phyloP scores from a whole-genome alignment of 2,797 vertebrate genomes.

The Cirrhinus molitorella region DNA sequence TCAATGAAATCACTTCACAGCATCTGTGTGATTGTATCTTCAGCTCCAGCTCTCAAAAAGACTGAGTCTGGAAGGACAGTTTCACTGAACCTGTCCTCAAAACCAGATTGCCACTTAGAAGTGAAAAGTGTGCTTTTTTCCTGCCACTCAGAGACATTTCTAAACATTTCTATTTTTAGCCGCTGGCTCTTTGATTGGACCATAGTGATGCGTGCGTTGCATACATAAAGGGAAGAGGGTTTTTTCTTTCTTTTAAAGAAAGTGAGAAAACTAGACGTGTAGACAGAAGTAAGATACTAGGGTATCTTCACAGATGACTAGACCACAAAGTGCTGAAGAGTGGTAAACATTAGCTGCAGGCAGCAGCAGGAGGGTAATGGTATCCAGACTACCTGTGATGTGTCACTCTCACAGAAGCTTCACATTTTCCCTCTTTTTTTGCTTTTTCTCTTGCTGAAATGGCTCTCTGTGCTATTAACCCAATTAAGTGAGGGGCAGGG shows the following conservation, averaged over 20 bases:
- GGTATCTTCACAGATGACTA: conserved; percentile 22
- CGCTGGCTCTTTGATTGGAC: conserved; percentile 22
- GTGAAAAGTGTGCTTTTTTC: conserved; percentile 23
- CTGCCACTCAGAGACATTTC: conserved; percentile 5
- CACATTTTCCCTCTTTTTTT: conserved; percentile 1
- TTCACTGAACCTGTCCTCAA: conserved; percentile 22
- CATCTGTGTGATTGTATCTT: conserved; percentile 33
- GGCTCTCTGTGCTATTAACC: neutral
- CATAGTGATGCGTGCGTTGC: neutral
- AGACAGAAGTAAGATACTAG: neutral
- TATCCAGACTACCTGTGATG: conserved; percentile 33
- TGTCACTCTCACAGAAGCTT: conserved; percentile 20
- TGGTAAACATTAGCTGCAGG: conserved; percentile 26
- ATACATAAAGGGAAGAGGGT: conserved; percentile 5
- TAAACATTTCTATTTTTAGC: conserved; percentile 43
- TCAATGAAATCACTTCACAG: conserved; percentile 36
- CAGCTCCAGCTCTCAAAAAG: conserved; percentile 30
- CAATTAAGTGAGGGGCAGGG: conserved; percentile 3
- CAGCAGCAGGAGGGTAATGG: conserved; percentile 18
- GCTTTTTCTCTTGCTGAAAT: neutral
- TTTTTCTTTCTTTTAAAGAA: neutral
- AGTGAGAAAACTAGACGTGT: neutral
- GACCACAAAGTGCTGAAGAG: conserved; percentile 33
- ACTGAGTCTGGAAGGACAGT: neutral
- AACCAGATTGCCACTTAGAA: conserved; percentile 34